Conservation (phyloP, 2,113 vertebrate species). For the Terrapene triunguis region DNA sequence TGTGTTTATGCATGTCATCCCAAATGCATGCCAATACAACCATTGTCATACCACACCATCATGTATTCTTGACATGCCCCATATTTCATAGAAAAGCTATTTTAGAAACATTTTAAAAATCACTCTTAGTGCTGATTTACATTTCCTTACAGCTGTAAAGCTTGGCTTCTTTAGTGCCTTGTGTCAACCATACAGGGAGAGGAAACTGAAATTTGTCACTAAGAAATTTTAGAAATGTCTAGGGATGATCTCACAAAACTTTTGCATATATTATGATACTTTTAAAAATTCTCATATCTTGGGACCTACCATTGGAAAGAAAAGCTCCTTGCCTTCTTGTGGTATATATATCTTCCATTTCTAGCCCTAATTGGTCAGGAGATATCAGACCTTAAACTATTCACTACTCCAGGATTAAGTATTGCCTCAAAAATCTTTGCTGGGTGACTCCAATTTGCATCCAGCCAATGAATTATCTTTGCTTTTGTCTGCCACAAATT, state of each 20-base stretch:
- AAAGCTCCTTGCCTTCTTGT: not conserved
- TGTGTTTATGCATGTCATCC: not conserved
- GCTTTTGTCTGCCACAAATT: not conserved
- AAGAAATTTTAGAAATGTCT: not conserved
- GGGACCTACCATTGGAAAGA: not conserved
- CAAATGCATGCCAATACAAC: not conserved
- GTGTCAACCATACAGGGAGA: not conserved
- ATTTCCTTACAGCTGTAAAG: not conserved
- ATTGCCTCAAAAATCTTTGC: not conserved
- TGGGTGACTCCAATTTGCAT: not conserved
- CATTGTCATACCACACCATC: not conserved
- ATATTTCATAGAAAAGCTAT: not conserved
- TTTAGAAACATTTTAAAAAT: not conserved
- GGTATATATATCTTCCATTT: not conserved
- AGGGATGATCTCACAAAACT: rapidly evolving
- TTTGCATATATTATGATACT: too few relatives aligned
- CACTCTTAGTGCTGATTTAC: not conserved
- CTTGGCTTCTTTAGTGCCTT: not conserved
- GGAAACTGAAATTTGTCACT: not conserved
- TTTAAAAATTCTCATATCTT: not conserved
- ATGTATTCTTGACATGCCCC: not conserved
- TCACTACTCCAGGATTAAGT: not conserved
- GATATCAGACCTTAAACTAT: not conserved
- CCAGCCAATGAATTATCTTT: not conserved
- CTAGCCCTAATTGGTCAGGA: not conserved